These are phyloP conservation scores for Cephus spinipes DNA, from an alignment of 2,888 invertebrate species.

Conservation along the genomic window DNA sequence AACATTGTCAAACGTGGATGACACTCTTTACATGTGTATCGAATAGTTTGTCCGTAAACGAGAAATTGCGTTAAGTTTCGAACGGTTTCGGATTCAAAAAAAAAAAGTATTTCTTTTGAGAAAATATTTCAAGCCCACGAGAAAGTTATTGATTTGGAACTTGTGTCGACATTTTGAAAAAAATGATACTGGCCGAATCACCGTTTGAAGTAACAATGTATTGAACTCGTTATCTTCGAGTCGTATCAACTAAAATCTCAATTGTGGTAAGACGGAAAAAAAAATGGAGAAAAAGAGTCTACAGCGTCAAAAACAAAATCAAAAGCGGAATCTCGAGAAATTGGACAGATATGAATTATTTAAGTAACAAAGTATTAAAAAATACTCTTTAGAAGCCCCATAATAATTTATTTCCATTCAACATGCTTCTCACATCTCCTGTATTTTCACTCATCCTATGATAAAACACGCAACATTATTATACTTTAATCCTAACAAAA, in stretches of 20 bases:
- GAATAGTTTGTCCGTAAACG: too few relatives aligned
- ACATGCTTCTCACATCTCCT: slow-evolving; percentile 29
- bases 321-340: neutral
- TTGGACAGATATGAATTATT: neutral
- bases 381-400: slow-evolving; percentile 51
- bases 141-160: neutral
- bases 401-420: slow-evolving; percentile 43
- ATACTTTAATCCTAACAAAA: slow-evolving; percentile 56
- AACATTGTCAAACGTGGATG: neutral
- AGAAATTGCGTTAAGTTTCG: too few relatives aligned
- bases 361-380: slow-evolving; percentile 24
- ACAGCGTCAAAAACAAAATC: neutral
- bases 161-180: neutral
- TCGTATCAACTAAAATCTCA: neutral
- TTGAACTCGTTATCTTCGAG: neutral
- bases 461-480: slow-evolving; percentile 56
- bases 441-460: slow-evolving; percentile 41
- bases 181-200: neutral
- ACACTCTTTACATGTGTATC: neutral
- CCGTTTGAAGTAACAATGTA: neutral
- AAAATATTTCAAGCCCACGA: neutral
- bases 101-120: neutral
- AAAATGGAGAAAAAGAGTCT: neutral
- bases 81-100: neutral
- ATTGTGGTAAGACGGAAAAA: slow-evolving; percentile 4